Conservation (phyloP, 2,797 vertebrate genomes). For the Crocodylus rhombifer region DNA sequence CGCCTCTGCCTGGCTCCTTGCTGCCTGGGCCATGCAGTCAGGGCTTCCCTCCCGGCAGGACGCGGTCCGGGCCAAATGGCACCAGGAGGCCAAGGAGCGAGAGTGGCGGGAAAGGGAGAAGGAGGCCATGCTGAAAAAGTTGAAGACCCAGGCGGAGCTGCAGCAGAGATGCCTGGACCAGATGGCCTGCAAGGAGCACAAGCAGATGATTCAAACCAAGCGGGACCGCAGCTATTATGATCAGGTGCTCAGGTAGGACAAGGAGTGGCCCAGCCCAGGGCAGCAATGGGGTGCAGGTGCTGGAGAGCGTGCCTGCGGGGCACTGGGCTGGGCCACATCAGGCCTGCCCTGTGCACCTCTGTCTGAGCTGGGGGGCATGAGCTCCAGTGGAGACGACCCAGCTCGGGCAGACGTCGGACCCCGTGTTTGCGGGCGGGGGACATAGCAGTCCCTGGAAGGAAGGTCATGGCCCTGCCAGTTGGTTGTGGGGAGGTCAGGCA, state of each 20-base stretch:
- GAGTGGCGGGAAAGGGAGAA: conserved; percentile 90
- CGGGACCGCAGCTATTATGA: conserved; percentile 88
- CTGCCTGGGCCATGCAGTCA: too few species aligned
- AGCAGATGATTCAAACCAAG: conserved; percentile 84
- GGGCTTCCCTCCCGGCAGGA: conserved; percentile 78
- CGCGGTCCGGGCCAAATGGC: conserved; percentile 88
- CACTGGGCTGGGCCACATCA: background rate
- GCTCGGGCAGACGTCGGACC: background rate
- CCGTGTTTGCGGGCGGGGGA: background rate
- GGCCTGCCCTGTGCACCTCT: background rate
- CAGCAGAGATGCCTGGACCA: conserved; percentile 83
- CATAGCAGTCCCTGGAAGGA: background rate
- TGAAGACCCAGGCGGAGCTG: conserved; percentile 77
- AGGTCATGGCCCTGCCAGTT: background rate
- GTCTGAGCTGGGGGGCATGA: too few species aligned
- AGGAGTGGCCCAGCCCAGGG: accelerated
- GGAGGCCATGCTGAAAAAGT: conserved; percentile 76
- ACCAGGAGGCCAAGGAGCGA: conserved; percentile 87
- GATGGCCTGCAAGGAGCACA: conserved; percentile 85
- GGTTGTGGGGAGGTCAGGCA: background rate
- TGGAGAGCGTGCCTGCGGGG: accelerated
- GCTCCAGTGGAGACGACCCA: too few species aligned
- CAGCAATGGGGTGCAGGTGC: accelerated
- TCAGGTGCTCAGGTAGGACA: conserved; percentile 86
- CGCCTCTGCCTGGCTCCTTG: accelerated